Base-by-base conservation (phyloP, 2,113 vertebrate genomes). In the Tragulus kanchil region DNA sequence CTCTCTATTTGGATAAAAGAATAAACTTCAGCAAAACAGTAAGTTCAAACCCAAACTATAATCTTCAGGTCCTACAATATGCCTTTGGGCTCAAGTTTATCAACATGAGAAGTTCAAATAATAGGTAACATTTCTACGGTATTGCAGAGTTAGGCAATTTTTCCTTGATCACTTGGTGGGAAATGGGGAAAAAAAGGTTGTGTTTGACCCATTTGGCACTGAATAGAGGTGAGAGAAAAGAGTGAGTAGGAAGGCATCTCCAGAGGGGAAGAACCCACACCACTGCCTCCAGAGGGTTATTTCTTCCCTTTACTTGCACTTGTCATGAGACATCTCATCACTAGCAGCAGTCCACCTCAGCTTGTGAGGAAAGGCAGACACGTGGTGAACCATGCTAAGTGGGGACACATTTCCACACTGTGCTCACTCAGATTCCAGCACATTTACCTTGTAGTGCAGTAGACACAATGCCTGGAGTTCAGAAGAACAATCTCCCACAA, bases 231-330 rank as follows among this genome's bases (percentile, higher is more conserved):
- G 10, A 71, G 50, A 15, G 12, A 17, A 50, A 26, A 85, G 4
- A 62, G 11, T 21, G 19, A 50, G 17, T 0, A 4, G 85, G 25
- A 0, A 1, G 48, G 6, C 5, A 0, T 78, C 64, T 92, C 67
- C 36, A 62, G 83, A 83, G 65, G 0, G 9, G 15, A 56, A 81
- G 97, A 94, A 96, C 17, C 12, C 86, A 65, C 78, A 64, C 94
- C 77, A 78, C 78, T 96, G 67, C 73, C 56, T 94, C 96, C 36
- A 78, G 61, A 73, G 96, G 87, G 77, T 19, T 13, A 7, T 58
- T 50, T 25, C 59, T 78, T 92, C 54, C 45, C 54, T 95, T 36
- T 13, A 11, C 92, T 67, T 26, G 7, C 25, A 82, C 2, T 25
- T 95, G 23, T 91, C 94, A 36, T 12, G 69, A 95, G 71, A 8